These are phyloP conservation scores for Alsophila aescularia DNA, from an alignment of 2,888 invertebrate genomes.

Conservation along the genomic window DNA sequence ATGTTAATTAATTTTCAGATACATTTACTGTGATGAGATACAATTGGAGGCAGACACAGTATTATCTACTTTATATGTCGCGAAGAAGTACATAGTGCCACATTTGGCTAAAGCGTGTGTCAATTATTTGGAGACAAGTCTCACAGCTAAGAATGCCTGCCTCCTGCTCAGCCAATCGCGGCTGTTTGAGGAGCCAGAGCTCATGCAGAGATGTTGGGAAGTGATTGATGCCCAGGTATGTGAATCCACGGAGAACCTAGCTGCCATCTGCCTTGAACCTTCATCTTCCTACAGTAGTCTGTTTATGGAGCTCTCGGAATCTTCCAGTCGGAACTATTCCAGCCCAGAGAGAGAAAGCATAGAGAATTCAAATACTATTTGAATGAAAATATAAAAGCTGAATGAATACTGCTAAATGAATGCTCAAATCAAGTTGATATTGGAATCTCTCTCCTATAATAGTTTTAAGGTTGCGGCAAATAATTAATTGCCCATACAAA, in stretches of 20 bases:
- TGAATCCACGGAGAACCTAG: slow-evolving; percentile 81
- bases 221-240: slow-evolving; percentile 98
- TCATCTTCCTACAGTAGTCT: slow-evolving; percentile 77
- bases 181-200: slow-evolving; percentile 97
- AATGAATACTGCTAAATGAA: neutral
- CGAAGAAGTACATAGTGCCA: slow-evolving; percentile 98
- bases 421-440: slow-evolving; percentile 27
- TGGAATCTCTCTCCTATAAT: neutral
- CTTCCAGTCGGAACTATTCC: slow-evolving; percentile 69
- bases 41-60: slow-evolving; percentile 97
- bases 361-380: slow-evolving; percentile 57
- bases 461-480: too few species aligned
- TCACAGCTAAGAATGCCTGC: slow-evolving; percentile 98
- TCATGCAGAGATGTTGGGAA: slow-evolving; percentile 99
- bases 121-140: slow-evolving; percentile 96
- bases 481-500: too few species aligned
- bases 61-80: slow-evolving; percentile 96
- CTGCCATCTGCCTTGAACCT: slow-evolving; percentile 67
- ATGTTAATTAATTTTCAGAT: slow-evolving; percentile 84
- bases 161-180: slow-evolving; percentile 97
- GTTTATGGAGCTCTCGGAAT: slow-evolving; percentile 71
- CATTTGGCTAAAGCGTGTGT: slow-evolving; percentile 97
- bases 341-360: slow-evolving; percentile 70
- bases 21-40: slow-evolving; percentile 98
- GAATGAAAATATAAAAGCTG: slow-evolving; percentile 38